Evolutionary conservation across 2,797 vertebrate species (phyloP).

Genomic region (Setipinna tenuifilis): DNA sequence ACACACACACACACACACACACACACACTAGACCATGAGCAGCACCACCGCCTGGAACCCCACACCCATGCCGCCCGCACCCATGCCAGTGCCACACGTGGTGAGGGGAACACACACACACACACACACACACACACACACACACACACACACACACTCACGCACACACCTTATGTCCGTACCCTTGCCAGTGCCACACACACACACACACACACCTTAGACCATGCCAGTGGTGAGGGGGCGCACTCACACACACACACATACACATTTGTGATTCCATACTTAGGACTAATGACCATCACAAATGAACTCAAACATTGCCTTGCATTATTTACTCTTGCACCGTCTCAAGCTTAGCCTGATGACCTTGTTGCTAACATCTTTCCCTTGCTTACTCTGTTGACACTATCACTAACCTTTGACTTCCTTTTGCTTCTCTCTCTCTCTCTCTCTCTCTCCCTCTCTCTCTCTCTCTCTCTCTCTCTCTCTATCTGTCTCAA

Average conservation of each 20-base stretch:
- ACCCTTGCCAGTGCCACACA: not conserved
- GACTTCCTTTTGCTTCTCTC: constrained; percentile 64
- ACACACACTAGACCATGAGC: not conserved
- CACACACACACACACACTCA: not conserved
- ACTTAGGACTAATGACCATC: not conserved
- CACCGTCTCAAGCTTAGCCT: not conserved
- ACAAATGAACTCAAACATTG: not conserved
- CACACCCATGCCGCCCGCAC: too few relatives aligned
- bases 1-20: not conserved
- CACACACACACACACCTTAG: not conserved
- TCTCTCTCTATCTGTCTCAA: constrained; percentile 51
- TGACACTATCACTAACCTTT: constrained; percentile 75
- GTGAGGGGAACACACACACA: not conserved
- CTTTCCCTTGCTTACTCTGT: constrained; percentile 65
- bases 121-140: not conserved
- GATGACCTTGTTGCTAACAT: constrained; percentile 34
- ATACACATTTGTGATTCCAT: not conserved
- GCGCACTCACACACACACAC: not conserved
- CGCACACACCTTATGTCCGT: not conserved
- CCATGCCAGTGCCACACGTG: not conserved
- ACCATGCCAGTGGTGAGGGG: not conserved
- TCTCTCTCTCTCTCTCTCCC: constrained; percentile 43
- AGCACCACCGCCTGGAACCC: not conserved
- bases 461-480: constrained; percentile 35
- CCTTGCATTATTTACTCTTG: not conserved